Percentiles rank a stretch among this genome's conserved stretches.
phyloP scores from a whole-genome alignment of 2,113 vertebrate species.

The Zapornia atra region DNA sequence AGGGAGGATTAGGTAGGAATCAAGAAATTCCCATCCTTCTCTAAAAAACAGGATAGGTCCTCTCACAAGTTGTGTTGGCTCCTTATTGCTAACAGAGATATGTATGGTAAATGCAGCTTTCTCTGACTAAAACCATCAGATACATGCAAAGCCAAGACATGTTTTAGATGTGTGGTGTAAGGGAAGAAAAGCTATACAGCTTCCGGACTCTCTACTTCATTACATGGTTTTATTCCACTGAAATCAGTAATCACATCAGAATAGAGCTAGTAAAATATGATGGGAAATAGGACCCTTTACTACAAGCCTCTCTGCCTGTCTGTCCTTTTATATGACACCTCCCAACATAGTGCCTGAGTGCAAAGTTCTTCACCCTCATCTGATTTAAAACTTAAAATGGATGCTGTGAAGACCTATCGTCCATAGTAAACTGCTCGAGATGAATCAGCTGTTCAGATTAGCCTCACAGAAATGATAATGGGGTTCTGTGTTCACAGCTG shows the following conservation, averaged over 20 bases:
- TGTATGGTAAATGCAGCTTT: neutral
- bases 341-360: conserved; percentile 29
- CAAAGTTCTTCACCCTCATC: conserved; percentile 38
- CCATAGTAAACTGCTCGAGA: conserved; percentile 9
- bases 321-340: conserved; percentile 49
- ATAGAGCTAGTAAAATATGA: neutral
- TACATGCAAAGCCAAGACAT: neutral
- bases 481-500: conserved; percentile 19
- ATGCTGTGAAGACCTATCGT: neutral
- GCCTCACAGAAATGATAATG: conserved; percentile 27
- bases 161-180: neutral
- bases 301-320: neutral
- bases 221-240: neutral
- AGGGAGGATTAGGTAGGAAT: neutral
- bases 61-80: neutral
- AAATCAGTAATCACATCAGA: neutral
- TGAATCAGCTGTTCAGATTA: conserved; percentile 44
- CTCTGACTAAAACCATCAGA: neutral
- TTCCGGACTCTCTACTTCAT: neutral
- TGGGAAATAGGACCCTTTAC: neutral
- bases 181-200: neutral
- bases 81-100: neutral
- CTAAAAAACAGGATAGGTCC: neutral
- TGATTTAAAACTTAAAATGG: conserved; percentile 46
- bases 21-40: neutral